Evolutionary conservation across 92 coral and sea anemone genomes (phyloP).

Genomic region (Epizoanthus illoricatus): DNA sequence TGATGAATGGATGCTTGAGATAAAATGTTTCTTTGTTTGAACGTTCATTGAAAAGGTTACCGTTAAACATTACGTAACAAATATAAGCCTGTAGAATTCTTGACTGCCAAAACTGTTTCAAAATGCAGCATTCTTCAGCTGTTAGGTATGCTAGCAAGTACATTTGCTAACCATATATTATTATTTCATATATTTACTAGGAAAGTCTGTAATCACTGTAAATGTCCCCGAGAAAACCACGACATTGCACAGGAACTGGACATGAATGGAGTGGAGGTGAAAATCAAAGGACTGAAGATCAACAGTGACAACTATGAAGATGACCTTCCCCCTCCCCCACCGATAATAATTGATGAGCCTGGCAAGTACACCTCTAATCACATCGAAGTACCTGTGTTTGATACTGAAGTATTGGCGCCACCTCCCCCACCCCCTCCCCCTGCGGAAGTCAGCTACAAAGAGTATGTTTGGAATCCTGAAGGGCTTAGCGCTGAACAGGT

Average conservation of each 20-base stretch:
- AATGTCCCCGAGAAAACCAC: constrained; percentile 96
- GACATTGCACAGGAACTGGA: constrained; percentile 67
- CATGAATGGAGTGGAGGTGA: constrained; percentile 72
- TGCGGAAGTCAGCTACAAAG: constrained; percentile 50
- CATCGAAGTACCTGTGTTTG: constrained; percentile 52
- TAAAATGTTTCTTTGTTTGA: too few species aligned
- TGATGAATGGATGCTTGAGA: too few species aligned
- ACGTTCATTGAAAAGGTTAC: too few species aligned
- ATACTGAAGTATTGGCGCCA: constrained; percentile 51
- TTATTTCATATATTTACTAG: constrained; percentile 29
- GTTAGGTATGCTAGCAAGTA: too few species aligned
- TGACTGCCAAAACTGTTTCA: too few species aligned
- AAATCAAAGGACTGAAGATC: constrained; percentile 71
- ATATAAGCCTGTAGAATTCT: too few species aligned
- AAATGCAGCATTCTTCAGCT: too few species aligned
- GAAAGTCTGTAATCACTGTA: constrained; percentile 88
- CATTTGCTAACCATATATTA: too few species aligned
- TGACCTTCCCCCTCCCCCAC: constrained; percentile 58
- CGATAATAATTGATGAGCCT: constrained; percentile 51
- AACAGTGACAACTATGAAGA: constrained; percentile 51
- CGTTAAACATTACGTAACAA: too few species aligned
- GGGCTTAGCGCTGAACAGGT: constrained; percentile 91
- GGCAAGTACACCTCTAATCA: constrained; percentile 45
- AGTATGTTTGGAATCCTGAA: constrained; percentile 89
- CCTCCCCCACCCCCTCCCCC: constrained; percentile 52